Evolutionary conservation across 1,140 invertebrate genomes (phyloP), one percentile per base, ranked within the genome.

Genomic region (Drosophila kanapiae): DNA sequence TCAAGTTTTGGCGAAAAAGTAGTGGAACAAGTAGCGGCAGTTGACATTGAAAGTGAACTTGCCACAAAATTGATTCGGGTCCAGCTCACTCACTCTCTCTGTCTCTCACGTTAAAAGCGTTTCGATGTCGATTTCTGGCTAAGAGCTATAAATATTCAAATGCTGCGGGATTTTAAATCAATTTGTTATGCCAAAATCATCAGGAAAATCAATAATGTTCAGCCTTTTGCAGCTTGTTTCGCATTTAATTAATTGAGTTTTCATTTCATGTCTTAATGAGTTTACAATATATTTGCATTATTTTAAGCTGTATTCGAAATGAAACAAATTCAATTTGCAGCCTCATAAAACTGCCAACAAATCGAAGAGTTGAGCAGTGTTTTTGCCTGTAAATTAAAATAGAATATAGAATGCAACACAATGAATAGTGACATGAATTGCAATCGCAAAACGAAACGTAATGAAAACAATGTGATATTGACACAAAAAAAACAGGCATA

Each of bases 41-140:
- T 38, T 56, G 53, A 56, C 53, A 56, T 56, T 62, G 14, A 27
- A 63, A 58, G 29, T 42, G 13, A 57, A 57, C 33, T 63, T 57
- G 49, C 35, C 53, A n/a, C 35, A 54, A 18, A 37, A 38, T 56
- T 38, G 49, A 35, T 53, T 53, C 16, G 31, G 31, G 31, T 53
- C 49, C 49, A 53, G 48, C 8, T 6, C 23, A 23, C 23, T 23
- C 23, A 3, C 23, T 23, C 23, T 2, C 23, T 23, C 23, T 23
- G 1, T 23, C 23, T n/a, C 23, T 23, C 23, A 10, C 16, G 33
- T 37, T 37, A 37, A 54, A 54, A 54, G 51, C 51, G 3, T 54
- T 54, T 37, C 37, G 35, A 35, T 53, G 51, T 37, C 51, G 31
- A 11, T 18, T 23, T 23, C 23, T 23, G 23, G 23, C 23, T 23